phyloP scores from a whole-genome alignment of 2,888 invertebrate genomes.

The Drosophila yooni region DNA sequence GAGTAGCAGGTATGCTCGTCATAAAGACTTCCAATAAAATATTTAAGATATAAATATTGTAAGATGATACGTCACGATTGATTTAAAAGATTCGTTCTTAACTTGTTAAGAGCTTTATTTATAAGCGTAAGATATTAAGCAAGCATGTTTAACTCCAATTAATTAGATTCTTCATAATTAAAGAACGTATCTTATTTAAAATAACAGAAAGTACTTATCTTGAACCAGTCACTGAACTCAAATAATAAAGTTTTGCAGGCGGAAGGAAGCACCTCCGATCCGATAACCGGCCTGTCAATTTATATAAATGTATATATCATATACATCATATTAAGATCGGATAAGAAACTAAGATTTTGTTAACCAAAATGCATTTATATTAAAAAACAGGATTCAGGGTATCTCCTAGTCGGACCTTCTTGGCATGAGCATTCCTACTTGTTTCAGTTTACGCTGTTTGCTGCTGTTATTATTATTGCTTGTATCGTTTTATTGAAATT shows the following conservation, averaged over 20 bases:
- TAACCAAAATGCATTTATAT: neutral
- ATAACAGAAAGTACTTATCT: neutral
- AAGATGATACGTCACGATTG: neutral
- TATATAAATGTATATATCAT: neutral
- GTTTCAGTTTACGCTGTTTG: neutral
- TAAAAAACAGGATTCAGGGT: neutral
- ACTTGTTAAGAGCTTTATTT: neutral
- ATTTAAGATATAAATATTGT: neutral
- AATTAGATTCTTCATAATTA: neutral
- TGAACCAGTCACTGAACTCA: neutral
- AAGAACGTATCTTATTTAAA: neutral
- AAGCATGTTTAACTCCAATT: neutral
- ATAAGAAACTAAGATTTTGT: neutral
- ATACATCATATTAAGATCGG: too few species aligned
- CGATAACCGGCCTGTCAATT: too few species aligned
- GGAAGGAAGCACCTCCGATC: neutral
- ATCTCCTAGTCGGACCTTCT: neutral
- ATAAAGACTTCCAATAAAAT: neutral
- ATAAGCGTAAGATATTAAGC: neutral
- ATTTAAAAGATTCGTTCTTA: neutral
- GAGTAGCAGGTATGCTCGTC: too few species aligned
- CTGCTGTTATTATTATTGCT: neutral
- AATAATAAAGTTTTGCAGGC: neutral
- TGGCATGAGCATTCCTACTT: neutral
- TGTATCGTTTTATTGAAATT: too few species aligned